phyloP scores from a whole-genome alignment of 2,113 vertebrate genomes.

The Oxyura jamaicensis region DNA sequence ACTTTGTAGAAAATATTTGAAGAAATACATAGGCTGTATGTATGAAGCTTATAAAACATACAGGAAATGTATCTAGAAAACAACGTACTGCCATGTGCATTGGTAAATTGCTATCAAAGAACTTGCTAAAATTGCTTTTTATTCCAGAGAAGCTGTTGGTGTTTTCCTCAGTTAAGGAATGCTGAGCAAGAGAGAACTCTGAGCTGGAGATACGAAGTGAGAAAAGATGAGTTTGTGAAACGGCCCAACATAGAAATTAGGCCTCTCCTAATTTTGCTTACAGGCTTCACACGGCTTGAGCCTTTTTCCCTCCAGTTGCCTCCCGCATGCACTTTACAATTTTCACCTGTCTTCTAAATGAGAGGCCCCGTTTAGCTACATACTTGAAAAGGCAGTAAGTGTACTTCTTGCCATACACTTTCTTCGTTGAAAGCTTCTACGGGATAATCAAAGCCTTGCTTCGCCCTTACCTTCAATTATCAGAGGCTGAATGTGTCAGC shows the following conservation, averaged over 20 bases:
- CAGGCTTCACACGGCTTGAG: accelerated
- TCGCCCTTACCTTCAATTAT: slow-evolving; percentile 23
- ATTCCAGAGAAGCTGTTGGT: background rate
- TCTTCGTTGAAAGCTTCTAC: background rate
- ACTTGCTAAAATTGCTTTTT: no score
- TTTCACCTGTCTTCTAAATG: background rate
- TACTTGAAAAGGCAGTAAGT: background rate
- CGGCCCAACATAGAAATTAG: background rate
- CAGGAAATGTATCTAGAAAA: background rate
- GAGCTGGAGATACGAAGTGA: background rate
- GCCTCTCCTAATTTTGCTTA: background rate
- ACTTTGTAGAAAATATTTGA: background rate
- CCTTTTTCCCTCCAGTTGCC: background rate
- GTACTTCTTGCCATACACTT: background rate
- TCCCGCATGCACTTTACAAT: background rate
- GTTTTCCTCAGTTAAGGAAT: background rate
- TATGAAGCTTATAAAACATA: background rate
- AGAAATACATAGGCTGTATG: background rate
- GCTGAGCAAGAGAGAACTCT: background rate
- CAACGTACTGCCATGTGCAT: background rate
- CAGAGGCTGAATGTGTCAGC: slow-evolving; percentile 14
- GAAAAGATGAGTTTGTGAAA: background rate
- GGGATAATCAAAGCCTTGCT: slow-evolving; percentile 18
- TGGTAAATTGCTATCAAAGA: background rate
- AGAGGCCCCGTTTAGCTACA: background rate